A percentile compares a stretch with the other conserved stretches of the same genome.
phyloP scores from a whole-genome alignment of 1,140 invertebrate genomes.

The Drosophila saltans region DNA sequence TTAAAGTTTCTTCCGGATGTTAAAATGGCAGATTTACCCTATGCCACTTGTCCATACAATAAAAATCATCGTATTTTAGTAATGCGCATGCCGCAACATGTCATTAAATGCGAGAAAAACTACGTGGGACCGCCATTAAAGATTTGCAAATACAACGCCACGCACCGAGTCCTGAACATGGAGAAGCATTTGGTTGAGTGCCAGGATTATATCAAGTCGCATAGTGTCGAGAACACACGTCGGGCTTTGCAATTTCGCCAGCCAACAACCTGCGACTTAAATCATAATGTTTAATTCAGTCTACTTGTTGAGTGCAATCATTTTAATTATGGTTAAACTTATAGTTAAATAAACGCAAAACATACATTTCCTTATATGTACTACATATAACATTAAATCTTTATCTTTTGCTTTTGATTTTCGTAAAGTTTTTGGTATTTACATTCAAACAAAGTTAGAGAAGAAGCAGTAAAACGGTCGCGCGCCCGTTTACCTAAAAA shows the following conservation, averaged over 20 bases:
- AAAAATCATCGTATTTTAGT: constrained; percentile 55
- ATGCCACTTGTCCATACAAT: constrained; percentile 63
- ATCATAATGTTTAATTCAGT: background rate
- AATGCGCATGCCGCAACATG: constrained; percentile 63
- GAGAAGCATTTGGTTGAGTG: constrained; percentile 59
- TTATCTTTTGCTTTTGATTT: constrained; percentile 6
- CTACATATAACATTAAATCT: background rate
- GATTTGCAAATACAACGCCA: constrained; percentile 72
- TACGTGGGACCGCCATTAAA: constrained; percentile 65
- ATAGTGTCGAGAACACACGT: background rate
- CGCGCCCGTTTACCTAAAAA: too few species aligned
- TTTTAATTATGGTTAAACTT: background rate
- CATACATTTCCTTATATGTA: background rate
- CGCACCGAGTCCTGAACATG: constrained; percentile 68
- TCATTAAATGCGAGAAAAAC: constrained; percentile 64
- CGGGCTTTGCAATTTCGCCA: background rate
- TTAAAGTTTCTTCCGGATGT: background rate
- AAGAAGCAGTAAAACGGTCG: background rate
- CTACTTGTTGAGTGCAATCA: background rate
- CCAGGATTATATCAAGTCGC: constrained; percentile 34
- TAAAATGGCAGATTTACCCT: constrained; percentile 56
- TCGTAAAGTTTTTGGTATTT: constrained; percentile 8
- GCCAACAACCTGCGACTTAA: background rate
- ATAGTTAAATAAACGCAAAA: constrained; percentile 4
- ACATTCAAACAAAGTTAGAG: constrained; percentile 9